Evolutionary conservation across 2,888 invertebrate species (phyloP).

Genomic region (Eulithis testata): DNA sequence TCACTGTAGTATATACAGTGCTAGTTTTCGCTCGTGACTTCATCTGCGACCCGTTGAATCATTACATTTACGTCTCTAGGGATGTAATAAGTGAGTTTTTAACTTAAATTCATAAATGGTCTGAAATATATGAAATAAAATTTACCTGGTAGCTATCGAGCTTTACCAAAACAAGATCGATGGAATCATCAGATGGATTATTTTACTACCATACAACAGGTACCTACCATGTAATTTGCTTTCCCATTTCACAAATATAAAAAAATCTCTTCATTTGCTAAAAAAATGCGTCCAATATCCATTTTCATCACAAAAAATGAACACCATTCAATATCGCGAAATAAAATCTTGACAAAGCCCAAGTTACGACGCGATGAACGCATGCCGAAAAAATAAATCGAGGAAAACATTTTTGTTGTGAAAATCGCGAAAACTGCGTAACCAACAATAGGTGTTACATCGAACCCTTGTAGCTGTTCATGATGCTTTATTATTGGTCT

Average conservation of each 20-base stretch:
- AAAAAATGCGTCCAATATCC: conserved; percentile 23
- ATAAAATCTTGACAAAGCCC: conserved; percentile 32
- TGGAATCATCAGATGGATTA: background rate
- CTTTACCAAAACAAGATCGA: background rate
- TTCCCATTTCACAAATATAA: conserved; percentile 9
- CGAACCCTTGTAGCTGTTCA: conserved; percentile 38
- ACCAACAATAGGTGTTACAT: conserved; percentile 38
- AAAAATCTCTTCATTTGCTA: conserved; percentile 11
- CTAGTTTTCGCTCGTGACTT: background rate
- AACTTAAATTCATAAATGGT: no score
- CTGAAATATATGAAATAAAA: background rate
- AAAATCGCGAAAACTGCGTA: conserved; percentile 20
- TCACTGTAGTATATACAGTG: background rate
- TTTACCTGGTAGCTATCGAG: background rate
- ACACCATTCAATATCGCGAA: conserved; percentile 28
- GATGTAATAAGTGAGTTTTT: no score
- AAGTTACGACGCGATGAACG: conserved; percentile 27
- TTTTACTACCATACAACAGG: background rate
- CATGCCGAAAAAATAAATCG: conserved; percentile 30
- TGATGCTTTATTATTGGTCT: conserved; percentile 40
- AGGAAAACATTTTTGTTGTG: conserved; percentile 35
- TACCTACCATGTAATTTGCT: background rate
- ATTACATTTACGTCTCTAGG: no score
- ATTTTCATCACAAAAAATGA: conserved; percentile 27
- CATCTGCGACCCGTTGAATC: no score